Evolutionary conservation across 1,140 invertebrate species (phyloP).

Genomic region (Pogonomyrmex californicus): DNA sequence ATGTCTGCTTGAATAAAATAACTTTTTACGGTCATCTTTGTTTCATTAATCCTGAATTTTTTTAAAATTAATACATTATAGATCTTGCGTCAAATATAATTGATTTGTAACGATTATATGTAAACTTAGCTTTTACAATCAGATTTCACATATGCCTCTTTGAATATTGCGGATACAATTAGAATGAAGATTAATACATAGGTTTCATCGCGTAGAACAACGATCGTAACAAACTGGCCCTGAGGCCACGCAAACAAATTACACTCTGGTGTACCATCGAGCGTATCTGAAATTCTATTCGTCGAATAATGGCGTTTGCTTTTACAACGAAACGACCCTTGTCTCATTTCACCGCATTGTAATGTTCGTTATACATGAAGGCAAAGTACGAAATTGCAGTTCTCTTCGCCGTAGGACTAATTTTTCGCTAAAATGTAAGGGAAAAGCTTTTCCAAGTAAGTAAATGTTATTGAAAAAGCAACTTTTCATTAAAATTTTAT

Average conservation of each 20-base stretch:
- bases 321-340: slow-evolving; percentile 44
- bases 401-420: background rate
- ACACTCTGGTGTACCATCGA: slow-evolving; percentile 37
- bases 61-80: background rate
- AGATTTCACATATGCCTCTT: background rate
- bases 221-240: background rate
- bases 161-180: background rate
- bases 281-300: slow-evolving; percentile 75
- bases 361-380: background rate
- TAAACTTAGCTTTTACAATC: background rate
- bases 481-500: background rate
- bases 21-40: background rate
- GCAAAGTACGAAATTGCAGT: background rate
- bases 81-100: background rate
- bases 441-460: background rate
- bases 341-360: slow-evolving; percentile 42
- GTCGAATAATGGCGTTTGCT: slow-evolving; percentile 69
- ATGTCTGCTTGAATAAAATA: slow-evolving; percentile 76
- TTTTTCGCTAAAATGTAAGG: background rate
- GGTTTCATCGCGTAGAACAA: background rate
- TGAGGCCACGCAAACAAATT: slow-evolving; percentile 59
- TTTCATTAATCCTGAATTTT: background rate
- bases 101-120: background rate
- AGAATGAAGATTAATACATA: slow-evolving; percentile 25
- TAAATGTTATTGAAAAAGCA: background rate